Evolutionary conservation across 53 echinoderm and acorn worm species (phyloP), one percentile per base, ranked within the genome.

Genomic region (Mesocentrotus franciscanus): DNA sequence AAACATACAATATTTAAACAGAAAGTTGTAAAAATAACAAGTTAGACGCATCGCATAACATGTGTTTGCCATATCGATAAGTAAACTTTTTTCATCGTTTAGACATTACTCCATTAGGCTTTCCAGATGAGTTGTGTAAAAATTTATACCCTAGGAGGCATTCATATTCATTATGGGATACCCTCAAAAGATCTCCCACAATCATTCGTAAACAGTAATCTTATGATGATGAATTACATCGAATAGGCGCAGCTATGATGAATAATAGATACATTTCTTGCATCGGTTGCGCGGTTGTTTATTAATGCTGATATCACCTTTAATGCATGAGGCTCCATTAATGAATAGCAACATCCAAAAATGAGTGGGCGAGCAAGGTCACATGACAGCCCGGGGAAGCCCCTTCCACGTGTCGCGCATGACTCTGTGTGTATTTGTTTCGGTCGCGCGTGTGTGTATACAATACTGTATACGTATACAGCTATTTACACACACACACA

Each of bases 361-460:
- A 81, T 39, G 81, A 81, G 81, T 81, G 81, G 81, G 81, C 81
- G 81, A 30, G 33, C 18, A 27, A 36, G 81, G 42, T 81, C 81
- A 81, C 81, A 42, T 81, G 81, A 81, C 81, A 39, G 81, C 22
- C 81, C 39, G 81, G 81, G 81, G 81, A 81, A 81, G 36, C 81
- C 81, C 81, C 81, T 81, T 81, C 81, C 81, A 81, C 81, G 81
- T 81, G 81, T 81, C 81, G 17, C 29, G 30, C 32, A 74, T 74
- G 74, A 74, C 32, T 9, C 42, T 14, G 30, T 76, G 30, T 76
- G 17, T 79, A 11, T 79, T 35, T 39, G 42, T 42, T 33, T 36
- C 42, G 81, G 42, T 33, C 81, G 36, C 42, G 17, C 81, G 30
- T 15, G 81, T 36, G 81, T 81, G 36, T 81, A 20, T 42, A 42